Evolutionary conservation across 2,797 vertebrate species (phyloP), one percentile per base, ranked within the genome.

Genomic region (Platalea minor): DNA sequence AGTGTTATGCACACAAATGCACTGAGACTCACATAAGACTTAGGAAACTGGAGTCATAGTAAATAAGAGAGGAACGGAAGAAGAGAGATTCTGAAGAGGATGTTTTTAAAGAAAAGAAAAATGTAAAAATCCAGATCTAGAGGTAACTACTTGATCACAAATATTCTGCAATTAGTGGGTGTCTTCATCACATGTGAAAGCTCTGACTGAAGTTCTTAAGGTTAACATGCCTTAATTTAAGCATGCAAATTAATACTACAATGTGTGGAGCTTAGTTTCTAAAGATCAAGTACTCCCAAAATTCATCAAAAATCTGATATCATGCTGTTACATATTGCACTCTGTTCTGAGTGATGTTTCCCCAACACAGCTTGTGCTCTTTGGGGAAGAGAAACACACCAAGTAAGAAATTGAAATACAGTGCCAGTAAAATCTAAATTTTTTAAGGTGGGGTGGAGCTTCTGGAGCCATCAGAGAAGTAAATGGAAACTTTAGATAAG

Each of bases 261-360:
- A 23, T 8, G 4, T 59, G 5, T 45, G 19, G 13, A 76, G 15
- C 35, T 68, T 64, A 23, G 11, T 21, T 93, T 77, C 69, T 56
- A 45, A 95, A 59, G 29, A 93, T 31, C 70, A 79, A 78, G 11
- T 67, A 29, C 14, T 89, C 51, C 25, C 45, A 76, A 87, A 91
- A 82, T 73, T 82, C 16, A 82, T 41, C 85, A 63, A 85, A 92
- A 82, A 56, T 85, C 78, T 69, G 31, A 50, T 41, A 51, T 18
- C 0, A 0, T 51, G 39, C 13, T 16, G 7, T 39, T 79, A 31
- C 17, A 48, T 77, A 65, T n/a, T 77, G 19, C 1, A 1, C 15
- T 83, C 9, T 74, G 8, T 82, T 91, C 48, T 57, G 37, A 87
- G 26, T 29, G 35, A 77, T 54, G 16, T 43, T 91, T 80, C 20